Conservation (phyloP, 2,888 invertebrate genomes). For the Aspidiotus rigidus region DNA sequence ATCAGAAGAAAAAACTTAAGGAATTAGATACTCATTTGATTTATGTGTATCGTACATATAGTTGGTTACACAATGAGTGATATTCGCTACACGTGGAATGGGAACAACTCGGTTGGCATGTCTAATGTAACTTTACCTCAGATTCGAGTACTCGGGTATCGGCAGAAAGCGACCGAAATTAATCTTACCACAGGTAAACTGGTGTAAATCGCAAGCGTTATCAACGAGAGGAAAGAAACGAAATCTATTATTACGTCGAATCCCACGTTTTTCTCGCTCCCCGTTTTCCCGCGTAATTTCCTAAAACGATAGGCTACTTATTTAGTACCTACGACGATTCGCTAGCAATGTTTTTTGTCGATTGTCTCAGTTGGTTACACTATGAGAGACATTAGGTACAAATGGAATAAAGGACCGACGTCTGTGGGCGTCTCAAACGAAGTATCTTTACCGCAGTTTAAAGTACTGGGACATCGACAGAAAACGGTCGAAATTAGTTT, state of each 20-base stretch:
- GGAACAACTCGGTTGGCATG: slow-evolving; percentile 88
- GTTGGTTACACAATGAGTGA: slow-evolving; percentile 98
- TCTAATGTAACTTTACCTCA: slow-evolving; percentile 93
- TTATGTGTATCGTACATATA: slow-evolving; percentile 46
- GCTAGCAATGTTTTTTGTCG: slow-evolving; percentile 28
- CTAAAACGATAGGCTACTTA: neutral
- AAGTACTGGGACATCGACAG: slow-evolving; percentile 91
- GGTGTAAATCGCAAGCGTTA: slow-evolving; percentile 6
- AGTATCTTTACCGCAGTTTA: slow-evolving; percentile 93
- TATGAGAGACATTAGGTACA: slow-evolving; percentile 94
- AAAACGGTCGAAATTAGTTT: slow-evolving; percentile 87
- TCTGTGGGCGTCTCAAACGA: slow-evolving; percentile 92
- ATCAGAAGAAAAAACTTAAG: neutral
- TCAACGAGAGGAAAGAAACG: neutral
- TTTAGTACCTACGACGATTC: slow-evolving; percentile 1
- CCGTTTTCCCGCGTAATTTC: neutral
- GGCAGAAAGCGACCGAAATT: slow-evolving; percentile 91
- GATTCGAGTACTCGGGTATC: slow-evolving; percentile 95
- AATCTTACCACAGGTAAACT: slow-evolving; percentile 85
- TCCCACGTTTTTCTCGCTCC: neutral
- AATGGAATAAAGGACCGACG: slow-evolving; percentile 85
- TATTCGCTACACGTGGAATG: slow-evolving; percentile 95
- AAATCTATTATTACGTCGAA: neutral
- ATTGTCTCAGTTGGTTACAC: slow-evolving; percentile 77
- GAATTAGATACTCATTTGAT: slow-evolving; percentile 3